These are phyloP conservation scores for Drosophila athabasca DNA, from an alignment of 1,140 invertebrate species.

Conservation along the genomic window DNA sequence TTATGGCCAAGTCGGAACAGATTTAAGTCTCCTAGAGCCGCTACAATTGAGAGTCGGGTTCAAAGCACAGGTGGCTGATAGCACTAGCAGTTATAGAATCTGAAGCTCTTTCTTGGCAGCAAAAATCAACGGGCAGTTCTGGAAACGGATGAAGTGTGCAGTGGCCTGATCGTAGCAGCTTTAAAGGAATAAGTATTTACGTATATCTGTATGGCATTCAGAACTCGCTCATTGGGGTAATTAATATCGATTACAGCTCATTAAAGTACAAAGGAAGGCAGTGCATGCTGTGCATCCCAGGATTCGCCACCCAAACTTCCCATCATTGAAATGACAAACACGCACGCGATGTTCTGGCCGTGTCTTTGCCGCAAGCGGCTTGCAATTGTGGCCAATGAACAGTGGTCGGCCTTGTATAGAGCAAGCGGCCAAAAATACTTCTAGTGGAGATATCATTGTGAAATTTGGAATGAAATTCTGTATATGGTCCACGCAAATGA, in stretches of 20 bases:
- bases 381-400: slow-evolving; percentile 61
- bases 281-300: slow-evolving; percentile 42
- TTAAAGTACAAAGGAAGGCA: slow-evolving; percentile 56
- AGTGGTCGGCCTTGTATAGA: no score
- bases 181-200: slow-evolving; percentile 17
- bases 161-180: slow-evolving; percentile 7
- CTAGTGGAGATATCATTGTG: no score
- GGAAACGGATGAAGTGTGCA: background rate
- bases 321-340: slow-evolving; percentile 64
- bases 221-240: slow-evolving; percentile 33
- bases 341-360: slow-evolving; percentile 53
- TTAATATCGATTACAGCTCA: slow-evolving; percentile 61
- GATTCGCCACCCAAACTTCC: slow-evolving; percentile 2
- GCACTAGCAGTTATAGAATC: no score
- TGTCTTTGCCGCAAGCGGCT: slow-evolving; percentile 54
- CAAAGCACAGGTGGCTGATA: no score
- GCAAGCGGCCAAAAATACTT: no score
- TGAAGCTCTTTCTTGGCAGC: no score
- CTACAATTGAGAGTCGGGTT: no score
- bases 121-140: background rate
- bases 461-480: no score
- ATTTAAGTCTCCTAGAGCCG: no score
- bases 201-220: slow-evolving; percentile 10
- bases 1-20: no score
- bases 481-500: no score